Evolutionary conservation across 1,140 invertebrate genomes (phyloP).

Genomic region (Zaprionus gabonicus): DNA sequence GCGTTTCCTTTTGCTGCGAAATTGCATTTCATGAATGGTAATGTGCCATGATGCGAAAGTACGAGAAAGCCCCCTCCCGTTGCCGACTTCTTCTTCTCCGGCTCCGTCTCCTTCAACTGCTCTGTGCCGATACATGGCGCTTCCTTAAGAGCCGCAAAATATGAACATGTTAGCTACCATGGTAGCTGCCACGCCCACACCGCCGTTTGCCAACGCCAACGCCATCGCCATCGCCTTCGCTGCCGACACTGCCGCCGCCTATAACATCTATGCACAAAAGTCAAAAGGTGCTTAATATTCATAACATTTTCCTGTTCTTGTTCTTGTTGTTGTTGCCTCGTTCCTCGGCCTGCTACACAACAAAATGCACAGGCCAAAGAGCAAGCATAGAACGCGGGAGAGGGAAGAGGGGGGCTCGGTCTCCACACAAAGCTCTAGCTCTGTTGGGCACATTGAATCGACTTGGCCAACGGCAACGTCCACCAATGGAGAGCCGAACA

Average conservation of each 20-base stretch:
- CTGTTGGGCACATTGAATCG: constrained; percentile 13
- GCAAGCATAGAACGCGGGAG: background rate
- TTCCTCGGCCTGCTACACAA: constrained; percentile 9
- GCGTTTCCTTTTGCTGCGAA: constrained; percentile 73
- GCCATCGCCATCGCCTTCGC: constrained; percentile 2
- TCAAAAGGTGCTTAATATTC: constrained; percentile 63
- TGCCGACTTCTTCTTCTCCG: background rate
- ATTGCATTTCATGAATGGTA: constrained; percentile 82
- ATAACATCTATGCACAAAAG: constrained; percentile 46
- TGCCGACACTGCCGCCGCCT: background rate
- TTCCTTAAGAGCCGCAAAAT: constrained; percentile 37
- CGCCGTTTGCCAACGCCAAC: background rate
- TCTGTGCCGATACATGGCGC: constrained; percentile 8
- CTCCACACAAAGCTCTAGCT: background rate
- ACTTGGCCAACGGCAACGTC: constrained; percentile 23
- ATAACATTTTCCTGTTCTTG: constrained; percentile 41
- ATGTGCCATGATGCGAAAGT: constrained; percentile 71
- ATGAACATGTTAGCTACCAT: constrained; percentile 21
- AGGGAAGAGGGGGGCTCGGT: background rate
- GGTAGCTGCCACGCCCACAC: constrained; percentile 10
- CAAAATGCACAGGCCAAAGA: constrained; percentile 17
- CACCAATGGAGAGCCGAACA: constrained; percentile 2
- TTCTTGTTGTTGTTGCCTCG: constrained; percentile 19
- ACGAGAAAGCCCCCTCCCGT: constrained; percentile 16
- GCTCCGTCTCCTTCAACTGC: background rate